Evolutionary conservation across 2,888 invertebrate genomes (phyloP), one percentile per base, ranked within the genome.

Genomic region (Sarcophaga variegata): DNA sequence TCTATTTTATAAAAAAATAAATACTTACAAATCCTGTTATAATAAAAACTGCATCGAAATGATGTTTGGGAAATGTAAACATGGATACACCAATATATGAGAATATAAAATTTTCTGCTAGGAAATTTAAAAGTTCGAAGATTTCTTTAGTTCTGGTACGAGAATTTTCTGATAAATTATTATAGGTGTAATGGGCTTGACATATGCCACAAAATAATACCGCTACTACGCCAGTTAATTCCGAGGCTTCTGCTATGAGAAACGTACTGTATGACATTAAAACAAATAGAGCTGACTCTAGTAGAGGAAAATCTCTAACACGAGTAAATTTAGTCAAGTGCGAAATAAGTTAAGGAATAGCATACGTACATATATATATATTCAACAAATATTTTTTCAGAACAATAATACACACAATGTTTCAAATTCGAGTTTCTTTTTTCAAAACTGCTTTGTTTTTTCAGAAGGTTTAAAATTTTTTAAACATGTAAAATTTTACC

Each of bases 141-240:
- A 98, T 95, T 93, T 98, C 97, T 94, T 98, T 98, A 49, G 98
- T 98, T 89, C 98, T 95, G 89, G 95, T 95, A 89, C 98, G 95
- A 0, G 98, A 98, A 92, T 98, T 97, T 79, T 96, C 95, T 0
- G 98, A 98, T 59, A 99, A 94, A 94, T 99, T 99, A 94, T 99
- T 99, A 94, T 98, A 99, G 0, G 99, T 99, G 93, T 99, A 99
- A 94, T 99, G 99, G 25, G 99, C 99, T 94, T 99, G 99, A 92
- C 98, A 99, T 91, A 99, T 99, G 47, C 99, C 99, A 94, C 99
- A 99, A 94, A 99, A 99, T 69, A 99, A 93, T 0, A 99, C 99
- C 74, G 99, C 98, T 14, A 99, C 99, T 88, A 99, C 98, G 79
- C 98, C 99, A 90, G 99, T 99, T n/a, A 99, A 94, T 93, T 98